Evolutionary conservation across 2,797 vertebrate genomes (phyloP), one percentile per base, ranked within the genome.

Genomic region (Pseudomugil tenellus): DNA sequence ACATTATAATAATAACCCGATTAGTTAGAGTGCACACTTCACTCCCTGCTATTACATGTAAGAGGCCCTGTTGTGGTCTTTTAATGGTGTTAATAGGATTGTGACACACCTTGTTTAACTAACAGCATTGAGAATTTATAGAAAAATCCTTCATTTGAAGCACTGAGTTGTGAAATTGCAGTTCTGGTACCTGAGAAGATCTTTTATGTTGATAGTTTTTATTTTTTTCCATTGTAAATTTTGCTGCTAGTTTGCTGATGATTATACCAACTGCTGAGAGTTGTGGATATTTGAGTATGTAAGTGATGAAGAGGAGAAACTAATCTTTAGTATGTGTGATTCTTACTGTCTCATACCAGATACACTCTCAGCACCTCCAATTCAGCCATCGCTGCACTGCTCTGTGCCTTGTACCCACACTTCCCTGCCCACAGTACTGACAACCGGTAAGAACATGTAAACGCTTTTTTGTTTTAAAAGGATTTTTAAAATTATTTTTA

Each of bases 381-480:
- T 84, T 97, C 97, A 1, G 97, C 98, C 57, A 98, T 98, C 11
- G 98, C 97, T 23, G 97, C 98, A 35, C 95, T 99, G 8, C 95
- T 99, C 25, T 99, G 98, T 71, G 97, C 97, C 19, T 93, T 99
- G 23, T 99, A 99, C 83, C 98, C 98, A 1, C 98, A 98, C 77
- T 99, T 99, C 76, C 98, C 98, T 0, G 96, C 96, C 67, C 97
- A 99, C 87, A 99, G 98, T 83, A 98, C 98, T 0, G 98, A 99
- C 85, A 99, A 99, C 87, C 93, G 97, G 98, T 99, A 90, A 94
- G 93, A 48, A 29, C 0, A 49, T 39, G 35, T 46, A 58, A 26
- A 64, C n/a, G 7, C 2, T 19, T 19, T n/a, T 2, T 6, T 28
- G 25, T 17, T n/a, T n/a, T n/a, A n/a, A n/a, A 12, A 58, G 28